Base-by-base conservation (phyloP, 2,888 invertebrate species). In the Latheticus oryzae region DNA sequence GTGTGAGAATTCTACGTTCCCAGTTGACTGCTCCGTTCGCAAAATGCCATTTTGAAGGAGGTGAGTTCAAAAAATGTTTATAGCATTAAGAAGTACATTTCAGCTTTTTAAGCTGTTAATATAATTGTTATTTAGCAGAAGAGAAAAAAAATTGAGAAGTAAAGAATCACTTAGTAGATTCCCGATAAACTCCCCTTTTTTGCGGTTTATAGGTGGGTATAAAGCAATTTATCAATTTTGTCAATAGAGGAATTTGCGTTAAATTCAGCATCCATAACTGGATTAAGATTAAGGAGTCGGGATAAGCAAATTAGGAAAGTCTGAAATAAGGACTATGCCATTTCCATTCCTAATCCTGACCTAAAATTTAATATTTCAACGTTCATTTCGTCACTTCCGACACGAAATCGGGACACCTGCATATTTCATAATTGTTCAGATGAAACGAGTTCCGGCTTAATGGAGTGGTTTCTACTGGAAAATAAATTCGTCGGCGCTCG, bases 401-500 rank as follows among this genome's bases (percentile, higher is more conserved):
- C 15, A 48, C 9, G 33, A 17, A 48, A 48, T 48, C 48, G 13
- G 48, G 19, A 33, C 11, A n/a, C 33, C 8, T 19, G 21, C 48
- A 43, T 43, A 43, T 43, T 43, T 43, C 24, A 43, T 24, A 33
- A 33, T 15, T 15, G 16, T 43, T 30, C 5, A n/a, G 26, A 43
- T 11, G 11, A 13, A 30, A 16, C 17, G 35, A 26, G 16, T 47
- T 47, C 9, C 23, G 17, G 24, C n/a, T 35, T 48, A 37, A 43
- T 43, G 43, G 16, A 42, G 51, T 26, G 40, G 38, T 52, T 57
- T 43, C 21, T 51, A 56, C 55, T 57, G 53, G 60, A 58, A 61
- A 58, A 61, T 61, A 61, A 61, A 61, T 61, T 55, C 53, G 33
- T 13, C 50, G 30, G 58, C 57, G 52, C 40, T 47, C 38, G n/a